A percentile compares a stretch with the other conserved stretches of the same genome.
Evolutionary conservation across 1,140 invertebrate species (phyloP).

Genomic region (Brachionus manjavacas): DNA sequence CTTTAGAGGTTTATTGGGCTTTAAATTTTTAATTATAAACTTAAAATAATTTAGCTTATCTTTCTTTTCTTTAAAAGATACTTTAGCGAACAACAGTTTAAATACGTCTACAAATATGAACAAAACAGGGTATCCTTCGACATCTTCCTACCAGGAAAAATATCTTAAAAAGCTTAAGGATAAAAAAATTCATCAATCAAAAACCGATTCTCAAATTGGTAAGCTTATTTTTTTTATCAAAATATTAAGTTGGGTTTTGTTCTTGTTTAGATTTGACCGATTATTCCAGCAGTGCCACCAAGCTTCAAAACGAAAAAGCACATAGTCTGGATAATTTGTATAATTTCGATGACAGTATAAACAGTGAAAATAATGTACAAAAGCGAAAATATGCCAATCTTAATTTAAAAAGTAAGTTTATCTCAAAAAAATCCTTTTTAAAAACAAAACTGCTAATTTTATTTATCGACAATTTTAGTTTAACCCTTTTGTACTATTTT

Average conservation of each 20-base stretch:
- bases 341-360: constrained; percentile 31
- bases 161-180: constrained; percentile 40
- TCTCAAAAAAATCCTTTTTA: neutral
- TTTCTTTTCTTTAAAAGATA: neutral
- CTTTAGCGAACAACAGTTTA: neutral
- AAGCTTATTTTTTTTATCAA: neutral
- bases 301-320: constrained; percentile 25
- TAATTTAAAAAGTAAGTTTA: constrained; percentile 30
- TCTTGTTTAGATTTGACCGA: constrained; percentile 11
- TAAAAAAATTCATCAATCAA: neutral
- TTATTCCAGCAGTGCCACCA: neutral
- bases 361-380: constrained; percentile 42
- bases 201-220: constrained; percentile 35
- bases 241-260: neutral
- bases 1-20: neutral
- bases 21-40: neutral
- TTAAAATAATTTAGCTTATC: neutral
- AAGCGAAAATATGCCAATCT: constrained; percentile 42
- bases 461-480: too few relatives aligned
- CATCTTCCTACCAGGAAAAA: constrained; percentile 37
- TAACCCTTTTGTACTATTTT: too few relatives aligned
- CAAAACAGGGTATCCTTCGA: constrained; percentile 9
- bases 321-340: constrained; percentile 40
- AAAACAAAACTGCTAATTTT: too few relatives aligned
- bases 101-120: constrained; percentile 4